Base-by-base conservation (phyloP, 2,797 vertebrate genomes). In the Coluber constrictor region DNA sequence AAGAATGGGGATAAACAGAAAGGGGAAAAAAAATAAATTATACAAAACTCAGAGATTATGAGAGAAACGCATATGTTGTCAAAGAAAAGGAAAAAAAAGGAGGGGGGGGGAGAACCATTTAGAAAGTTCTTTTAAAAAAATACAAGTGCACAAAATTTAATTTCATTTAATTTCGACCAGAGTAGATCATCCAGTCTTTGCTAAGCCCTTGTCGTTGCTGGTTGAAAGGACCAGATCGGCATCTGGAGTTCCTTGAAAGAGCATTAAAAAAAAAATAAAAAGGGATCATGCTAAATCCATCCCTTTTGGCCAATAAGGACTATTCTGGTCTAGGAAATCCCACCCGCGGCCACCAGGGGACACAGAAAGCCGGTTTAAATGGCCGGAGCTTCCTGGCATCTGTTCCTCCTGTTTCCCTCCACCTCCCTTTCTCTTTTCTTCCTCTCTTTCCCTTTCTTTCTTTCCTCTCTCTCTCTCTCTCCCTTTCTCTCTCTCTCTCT, bases 391-490 rank as follows among this genome's bases (percentile, higher is more conserved):
- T 11, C 18, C 9, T 23, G 37, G 74, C 74, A 20, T 83, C 18
- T 23, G 3, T 43, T 37, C 32, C 32, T 37, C 70, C 16, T 3
- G 18, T 43, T 79, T 79, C 70, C 70, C 18, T 79, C 37, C 70
- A 2, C 0, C 15, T 70, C 11, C 29, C 2, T 32, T 32, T 27
- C 9, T 27, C 60, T n/a, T 8, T 23, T 3, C 8, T 23, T 7
- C 3, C 4, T 4, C 18, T 5, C 16, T 18, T 4, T 0, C 1
- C 4, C 12, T 11, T 0, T 37, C 6, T 11, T 1, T 29, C 25
- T 12, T 3, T 60, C 6, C 20, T 23, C 7, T 60, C 20, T 7
- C 59, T 60, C 4, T 4, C 18, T 5, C 16, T 5, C 3, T 0
- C 1, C 4, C 12, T 11, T 0, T 37, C 3, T 11, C 3, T 29